Evolutionary conservation across 2,888 invertebrate species (phyloP), one percentile per base, ranked within the genome.

Genomic region (Andrena hattorfiana): DNA sequence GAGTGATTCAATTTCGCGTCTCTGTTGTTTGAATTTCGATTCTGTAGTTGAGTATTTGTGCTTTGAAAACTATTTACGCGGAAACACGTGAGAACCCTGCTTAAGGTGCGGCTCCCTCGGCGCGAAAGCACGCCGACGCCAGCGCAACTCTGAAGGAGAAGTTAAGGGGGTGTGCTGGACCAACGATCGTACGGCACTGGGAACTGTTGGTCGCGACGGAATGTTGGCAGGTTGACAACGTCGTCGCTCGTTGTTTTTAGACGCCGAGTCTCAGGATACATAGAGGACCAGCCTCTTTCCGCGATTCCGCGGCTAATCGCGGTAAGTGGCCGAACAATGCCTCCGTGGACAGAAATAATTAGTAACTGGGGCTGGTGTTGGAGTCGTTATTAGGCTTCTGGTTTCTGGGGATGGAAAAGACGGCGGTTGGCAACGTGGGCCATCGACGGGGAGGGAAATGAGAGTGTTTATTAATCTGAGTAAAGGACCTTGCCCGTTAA

Each of bases 211-310:
- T 83, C 80, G 74, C 83, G 80, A 75, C 74, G 85, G 90, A 92
- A 91, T 92, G 86, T 90, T 93, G 92, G 91, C 92, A 92, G 72
- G 66, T 75, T 92, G 91, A 90, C 92, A 92, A 92, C 85, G 86
- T 84, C 89, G 86, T 85, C 85, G 86, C 83, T 88, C 87, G 91
- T 89, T 89, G 91, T 89, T 91, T 91, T 92, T 92, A 91, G 89
- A 91, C 80, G 83, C 69, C 30, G 64, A 73, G 71, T 81, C 83
- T 75, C 48, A 49, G 49, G 26, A 51, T 42, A 64, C 59, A 60
- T 56, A 48, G 62, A 76, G 69, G n/a, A 26, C 8, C 35, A 10
- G 59, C 48, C 69, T 75, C 72, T 86, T 86, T 83, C 69, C 72
- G 54, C 71, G 56, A 81, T 77, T 86, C 63, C 35, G 32, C 10